phyloP scores from a whole-genome alignment of 1,140 invertebrate genomes.

The Zaprionus lachaisei region DNA sequence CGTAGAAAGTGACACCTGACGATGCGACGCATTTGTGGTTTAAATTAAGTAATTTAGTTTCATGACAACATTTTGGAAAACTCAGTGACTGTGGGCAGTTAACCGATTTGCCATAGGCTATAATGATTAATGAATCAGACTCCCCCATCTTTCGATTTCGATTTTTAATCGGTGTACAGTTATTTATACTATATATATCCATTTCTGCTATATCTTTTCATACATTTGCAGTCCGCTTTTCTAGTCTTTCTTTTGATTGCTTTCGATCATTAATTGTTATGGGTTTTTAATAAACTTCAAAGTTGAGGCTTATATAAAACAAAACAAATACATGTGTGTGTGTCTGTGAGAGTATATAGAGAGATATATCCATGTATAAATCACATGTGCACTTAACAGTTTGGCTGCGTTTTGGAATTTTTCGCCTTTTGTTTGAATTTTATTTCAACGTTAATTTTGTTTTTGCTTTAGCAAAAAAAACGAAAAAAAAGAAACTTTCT shows the following conservation, averaged over 20 bases:
- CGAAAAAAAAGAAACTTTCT: slow-evolving; percentile 71
- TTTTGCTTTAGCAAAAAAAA: slow-evolving; percentile 58
- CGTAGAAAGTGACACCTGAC: slow-evolving; percentile 64
- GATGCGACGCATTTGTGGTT: slow-evolving; percentile 65
- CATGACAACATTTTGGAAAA: slow-evolving; percentile 31
- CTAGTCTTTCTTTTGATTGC: slow-evolving; percentile 21
- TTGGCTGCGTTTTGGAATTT: slow-evolving; percentile 67
- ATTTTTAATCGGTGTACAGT: neutral
- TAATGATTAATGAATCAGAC: neutral
- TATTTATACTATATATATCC: neutral
- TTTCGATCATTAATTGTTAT: slow-evolving; percentile 70
- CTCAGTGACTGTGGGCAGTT: slow-evolving; percentile 9
- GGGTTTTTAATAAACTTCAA: slow-evolving; percentile 62
- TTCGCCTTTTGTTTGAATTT: slow-evolving; percentile 59
- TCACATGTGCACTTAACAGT: slow-evolving; percentile 66
- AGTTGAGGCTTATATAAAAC: slow-evolving; percentile 62
- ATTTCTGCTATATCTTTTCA: neutral
- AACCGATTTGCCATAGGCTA: slow-evolving; percentile 12
- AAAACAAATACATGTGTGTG: neutral
- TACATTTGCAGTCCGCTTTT: slow-evolving; percentile 56
- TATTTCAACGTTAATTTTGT: slow-evolving; percentile 61
- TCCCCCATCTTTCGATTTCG: slow-evolving; percentile 42
- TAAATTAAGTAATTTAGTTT: slow-evolving; percentile 76
- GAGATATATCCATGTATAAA: slow-evolving; percentile 44
- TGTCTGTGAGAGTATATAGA: neutral